Evolutionary conservation across 2,797 vertebrate genomes (phyloP).

Genomic region (Gymnocypris eckloni): DNA sequence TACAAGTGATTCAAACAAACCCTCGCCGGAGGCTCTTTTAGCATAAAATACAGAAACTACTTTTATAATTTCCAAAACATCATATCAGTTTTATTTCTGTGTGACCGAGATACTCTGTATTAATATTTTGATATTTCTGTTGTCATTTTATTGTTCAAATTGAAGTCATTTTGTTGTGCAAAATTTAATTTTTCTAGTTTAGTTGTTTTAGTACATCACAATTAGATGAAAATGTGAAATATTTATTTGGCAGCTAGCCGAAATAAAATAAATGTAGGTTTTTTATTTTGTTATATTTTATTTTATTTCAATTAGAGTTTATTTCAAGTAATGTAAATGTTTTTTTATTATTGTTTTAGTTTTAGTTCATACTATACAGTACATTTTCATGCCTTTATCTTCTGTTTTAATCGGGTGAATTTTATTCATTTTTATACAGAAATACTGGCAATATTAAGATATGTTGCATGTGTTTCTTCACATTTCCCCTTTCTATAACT

Average conservation of each 20-base stretch:
- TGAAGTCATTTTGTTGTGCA: background rate
- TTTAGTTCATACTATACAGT: background rate
- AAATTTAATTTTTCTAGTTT: too few species aligned
- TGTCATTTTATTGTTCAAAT: background rate
- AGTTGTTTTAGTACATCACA: background rate
- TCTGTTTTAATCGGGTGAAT: background rate
- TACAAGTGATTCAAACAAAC: background rate
- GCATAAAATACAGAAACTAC: background rate
- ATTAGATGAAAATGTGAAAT: background rate
- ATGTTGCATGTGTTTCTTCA: background rate
- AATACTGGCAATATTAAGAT: background rate
- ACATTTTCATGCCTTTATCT: background rate
- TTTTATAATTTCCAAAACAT: background rate
- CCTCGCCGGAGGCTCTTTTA: background rate
- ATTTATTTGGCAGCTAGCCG: background rate
- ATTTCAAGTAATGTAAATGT: background rate
- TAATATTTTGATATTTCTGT: background rate
- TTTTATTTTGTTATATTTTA: background rate
- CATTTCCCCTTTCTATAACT: background rate
- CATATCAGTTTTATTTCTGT: background rate
- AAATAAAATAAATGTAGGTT: background rate
- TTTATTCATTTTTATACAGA: background rate
- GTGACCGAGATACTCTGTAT: background rate
- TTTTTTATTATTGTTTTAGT: too few species aligned
- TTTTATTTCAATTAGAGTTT: background rate